phyloP scores from a whole-genome alignment of 2,113 vertebrate species.

The Chinchilla lanigera region DNA sequence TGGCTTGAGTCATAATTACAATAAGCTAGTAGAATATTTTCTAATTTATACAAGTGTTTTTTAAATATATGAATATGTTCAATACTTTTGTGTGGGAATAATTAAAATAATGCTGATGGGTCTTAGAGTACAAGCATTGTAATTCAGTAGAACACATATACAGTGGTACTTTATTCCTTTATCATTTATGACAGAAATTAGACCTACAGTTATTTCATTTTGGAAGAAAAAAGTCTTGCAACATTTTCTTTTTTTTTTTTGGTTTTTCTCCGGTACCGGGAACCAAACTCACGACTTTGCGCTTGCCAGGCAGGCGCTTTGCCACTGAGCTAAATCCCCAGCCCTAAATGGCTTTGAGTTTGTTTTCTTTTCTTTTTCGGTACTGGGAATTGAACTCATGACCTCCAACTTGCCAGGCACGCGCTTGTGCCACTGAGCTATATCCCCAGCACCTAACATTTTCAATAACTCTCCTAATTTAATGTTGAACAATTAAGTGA shows the following conservation, averaged over 20 bases:
- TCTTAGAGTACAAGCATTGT: background rate
- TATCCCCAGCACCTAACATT: too few relatives aligned
- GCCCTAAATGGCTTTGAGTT: too few relatives aligned
- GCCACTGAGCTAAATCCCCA: too few relatives aligned
- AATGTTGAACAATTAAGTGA: background rate
- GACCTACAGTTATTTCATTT: conserved; percentile 10
- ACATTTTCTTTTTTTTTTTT: too few relatives aligned
- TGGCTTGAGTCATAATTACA: background rate
- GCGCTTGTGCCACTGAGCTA: too few relatives aligned
- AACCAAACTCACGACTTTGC: too few relatives aligned
- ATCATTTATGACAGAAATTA: background rate
- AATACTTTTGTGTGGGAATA: background rate
- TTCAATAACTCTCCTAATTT: background rate
- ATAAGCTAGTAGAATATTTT: background rate
- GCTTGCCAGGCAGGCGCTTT: too few relatives aligned
- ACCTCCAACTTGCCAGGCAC: too few relatives aligned
- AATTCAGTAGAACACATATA: background rate
- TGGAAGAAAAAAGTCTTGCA: background rate
- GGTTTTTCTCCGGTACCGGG: too few relatives aligned
- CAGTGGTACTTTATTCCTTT: background rate
- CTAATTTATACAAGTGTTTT: background rate
- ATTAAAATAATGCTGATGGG: background rate
- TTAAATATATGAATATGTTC: background rate
- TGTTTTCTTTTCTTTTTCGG: too few relatives aligned
- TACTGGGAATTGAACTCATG: too few relatives aligned